These are phyloP conservation scores for Engystomops pustulosus DNA, from an alignment of 2,113 vertebrate genomes.

Conservation along the genomic window DNA sequence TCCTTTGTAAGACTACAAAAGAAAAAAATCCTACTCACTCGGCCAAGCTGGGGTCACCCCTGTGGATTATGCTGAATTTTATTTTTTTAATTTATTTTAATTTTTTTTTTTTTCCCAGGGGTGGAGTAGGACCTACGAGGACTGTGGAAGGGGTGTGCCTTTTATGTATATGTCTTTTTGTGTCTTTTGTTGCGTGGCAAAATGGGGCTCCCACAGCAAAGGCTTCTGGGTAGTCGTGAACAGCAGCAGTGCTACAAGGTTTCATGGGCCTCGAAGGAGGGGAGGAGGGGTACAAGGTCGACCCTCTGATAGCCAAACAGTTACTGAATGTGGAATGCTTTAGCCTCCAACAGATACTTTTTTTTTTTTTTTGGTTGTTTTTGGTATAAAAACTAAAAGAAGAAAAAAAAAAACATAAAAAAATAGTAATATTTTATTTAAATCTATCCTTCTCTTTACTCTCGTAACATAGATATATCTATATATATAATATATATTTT, in stretches of 20 bases:
- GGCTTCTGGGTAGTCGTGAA: conserved; percentile 42
- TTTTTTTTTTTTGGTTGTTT: conserved; percentile 28
- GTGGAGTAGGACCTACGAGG: conserved; percentile 15
- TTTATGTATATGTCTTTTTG: conserved; percentile 37
- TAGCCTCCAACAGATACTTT: conserved; percentile 49
- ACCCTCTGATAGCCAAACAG: conserved; percentile 33
- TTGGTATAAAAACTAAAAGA: conserved; percentile 40
- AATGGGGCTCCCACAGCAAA: conserved; percentile 30
- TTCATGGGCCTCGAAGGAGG: too few relatives aligned
- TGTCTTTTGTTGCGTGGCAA: conserved; percentile 45
- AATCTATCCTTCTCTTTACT: conserved; percentile 46
- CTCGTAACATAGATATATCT: conserved; percentile 52
- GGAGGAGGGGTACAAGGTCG: background rate
- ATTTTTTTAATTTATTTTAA: background rate
- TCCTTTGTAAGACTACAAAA: conserved; percentile 22
- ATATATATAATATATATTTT: conserved; percentile 59
- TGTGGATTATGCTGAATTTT: background rate
- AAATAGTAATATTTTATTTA: conserved; percentile 55
- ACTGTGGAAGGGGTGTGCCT: conserved; percentile 52
- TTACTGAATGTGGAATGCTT: conserved; percentile 29
- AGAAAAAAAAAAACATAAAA: background rate
- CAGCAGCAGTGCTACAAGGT: conserved; percentile 5
- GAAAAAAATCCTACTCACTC: conserved; percentile 4
- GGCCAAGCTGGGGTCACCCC: conserved; percentile 21
- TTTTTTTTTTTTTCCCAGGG: background rate